These are phyloP conservation scores for Pterostichus niger DNA, from an alignment of 2,888 invertebrate species.

Conservation along the genomic window DNA sequence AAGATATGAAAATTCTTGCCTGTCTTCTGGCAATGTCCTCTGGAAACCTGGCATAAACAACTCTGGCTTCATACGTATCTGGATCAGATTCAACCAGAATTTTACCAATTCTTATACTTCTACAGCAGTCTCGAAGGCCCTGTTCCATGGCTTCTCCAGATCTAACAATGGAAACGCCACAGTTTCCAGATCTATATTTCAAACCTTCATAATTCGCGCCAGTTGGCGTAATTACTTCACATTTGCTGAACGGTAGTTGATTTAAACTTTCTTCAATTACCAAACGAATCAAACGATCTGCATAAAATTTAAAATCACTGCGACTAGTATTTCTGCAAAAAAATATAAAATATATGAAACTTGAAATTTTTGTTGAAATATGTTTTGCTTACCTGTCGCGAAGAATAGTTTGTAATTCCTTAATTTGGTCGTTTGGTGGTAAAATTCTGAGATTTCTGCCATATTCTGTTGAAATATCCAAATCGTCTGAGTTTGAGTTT, in stretches of 20 bases:
- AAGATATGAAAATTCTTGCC: conserved; percentile 70
- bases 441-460: conserved; percentile 86
- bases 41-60: conserved; percentile 98
- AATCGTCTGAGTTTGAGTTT: conserved; percentile 70
- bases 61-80: conserved; percentile 97
- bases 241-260: conserved; percentile 95
- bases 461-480: conserved; percentile 78
- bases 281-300: conserved; percentile 96
- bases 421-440: conserved; percentile 88
- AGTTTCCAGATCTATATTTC: conserved; percentile 97
- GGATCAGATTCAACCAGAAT: conserved; percentile 98
- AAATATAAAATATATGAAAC: neutral
- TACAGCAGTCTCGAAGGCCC: conserved; percentile 96
- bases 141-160: conserved; percentile 82
- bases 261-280: conserved; percentile 99
- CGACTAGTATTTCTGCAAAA: conserved; percentile 89
- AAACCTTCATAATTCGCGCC: conserved; percentile 94
- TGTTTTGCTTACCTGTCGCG: conserved; percentile 86
- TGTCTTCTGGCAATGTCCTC: conserved; percentile 94
- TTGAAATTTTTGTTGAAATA: neutral
- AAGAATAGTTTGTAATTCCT: conserved; percentile 91
- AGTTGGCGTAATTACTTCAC: conserved; percentile 95
- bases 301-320: conserved; percentile 99
- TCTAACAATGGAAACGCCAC: conserved; percentile 97
- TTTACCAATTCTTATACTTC: conserved; percentile 98